Percentiles rank a stretch among this genome's conserved stretches.
Conservation (phyloP, 2,888 invertebrate genomes). For the Morinoia aosen region DNA sequence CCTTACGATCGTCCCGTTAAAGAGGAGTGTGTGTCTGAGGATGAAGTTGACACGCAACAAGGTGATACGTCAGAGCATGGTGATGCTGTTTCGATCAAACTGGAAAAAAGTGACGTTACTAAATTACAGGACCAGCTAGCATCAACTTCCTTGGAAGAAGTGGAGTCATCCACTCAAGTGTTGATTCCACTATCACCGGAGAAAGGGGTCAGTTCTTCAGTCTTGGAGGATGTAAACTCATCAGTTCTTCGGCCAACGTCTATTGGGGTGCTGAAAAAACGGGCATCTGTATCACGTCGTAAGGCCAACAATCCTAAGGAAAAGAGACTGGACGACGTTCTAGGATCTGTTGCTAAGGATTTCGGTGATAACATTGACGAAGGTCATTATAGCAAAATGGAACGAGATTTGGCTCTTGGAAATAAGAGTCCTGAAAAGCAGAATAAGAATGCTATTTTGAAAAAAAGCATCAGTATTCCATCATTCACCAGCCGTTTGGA, state of each 20-base stretch:
- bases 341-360: conserved; percentile 66
- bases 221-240: not conserved
- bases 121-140: conserved; percentile 6
- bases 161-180: not conserved
- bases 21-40: conserved; percentile 7
- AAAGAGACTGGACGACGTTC: conserved; percentile 64
- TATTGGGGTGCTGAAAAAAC: conserved; percentile 37
- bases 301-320: conserved; percentile 63
- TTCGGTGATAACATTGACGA: conserved; percentile 66
- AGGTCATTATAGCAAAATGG: conserved; percentile 64
- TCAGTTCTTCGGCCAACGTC: not conserved
- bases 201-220: not conserved
- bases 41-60: not conserved
- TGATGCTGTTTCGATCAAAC: not conserved
- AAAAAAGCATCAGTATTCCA: not conserved
- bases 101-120: not conserved
- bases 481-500: not conserved
- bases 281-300: conserved; percentile 14
- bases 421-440: conserved; percentile 66
- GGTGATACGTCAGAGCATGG: not conserved
- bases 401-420: conserved; percentile 65
- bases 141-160: not conserved
- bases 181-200: not conserved
- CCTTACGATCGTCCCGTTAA: conserved; percentile 12
- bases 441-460: not conserved